Evolutionary conservation across 1,140 invertebrate species (phyloP).

Genomic region (Dendrolimus punctatus): DNA sequence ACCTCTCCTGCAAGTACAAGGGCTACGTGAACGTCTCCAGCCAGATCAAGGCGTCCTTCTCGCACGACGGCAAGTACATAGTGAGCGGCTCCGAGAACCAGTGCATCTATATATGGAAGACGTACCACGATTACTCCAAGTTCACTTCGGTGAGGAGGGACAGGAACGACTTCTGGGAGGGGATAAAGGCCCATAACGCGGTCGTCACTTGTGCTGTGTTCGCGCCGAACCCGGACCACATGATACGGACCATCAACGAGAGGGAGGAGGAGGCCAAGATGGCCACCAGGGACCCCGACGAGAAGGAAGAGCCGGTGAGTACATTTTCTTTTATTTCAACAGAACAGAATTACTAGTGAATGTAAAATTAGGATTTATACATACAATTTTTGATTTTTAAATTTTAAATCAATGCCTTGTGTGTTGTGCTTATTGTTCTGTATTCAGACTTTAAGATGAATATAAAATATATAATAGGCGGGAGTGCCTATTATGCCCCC

Average conservation of each 20-base stretch:
- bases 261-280: constrained; percentile 70
- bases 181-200: constrained; percentile 96
- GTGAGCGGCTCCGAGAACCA: constrained; percentile 98
- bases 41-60: constrained; percentile 98
- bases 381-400: too few species aligned
- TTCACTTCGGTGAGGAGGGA: constrained; percentile 95
- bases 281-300: constrained; percentile 29
- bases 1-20: constrained; percentile 96
- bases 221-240: constrained; percentile 94
- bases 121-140: constrained; percentile 96
- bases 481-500: too few species aligned
- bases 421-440: too few species aligned
- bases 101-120: constrained; percentile 98
- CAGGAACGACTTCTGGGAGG: constrained; percentile 98
- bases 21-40: constrained; percentile 96
- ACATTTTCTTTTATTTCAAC: too few species aligned
- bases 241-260: constrained; percentile 84
- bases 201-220: constrained; percentile 98
- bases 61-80: constrained; percentile 97
- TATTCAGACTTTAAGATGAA: too few species aligned
- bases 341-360: too few species aligned
- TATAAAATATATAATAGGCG: too few species aligned
- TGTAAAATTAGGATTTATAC: too few species aligned
- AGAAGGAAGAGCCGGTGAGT: constrained; percentile 51
- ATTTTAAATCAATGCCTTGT: too few species aligned